These are phyloP conservation scores for Epinephelus cyanopodus DNA, from an alignment of 2,113 vertebrate species.

Conservation along the genomic window DNA sequence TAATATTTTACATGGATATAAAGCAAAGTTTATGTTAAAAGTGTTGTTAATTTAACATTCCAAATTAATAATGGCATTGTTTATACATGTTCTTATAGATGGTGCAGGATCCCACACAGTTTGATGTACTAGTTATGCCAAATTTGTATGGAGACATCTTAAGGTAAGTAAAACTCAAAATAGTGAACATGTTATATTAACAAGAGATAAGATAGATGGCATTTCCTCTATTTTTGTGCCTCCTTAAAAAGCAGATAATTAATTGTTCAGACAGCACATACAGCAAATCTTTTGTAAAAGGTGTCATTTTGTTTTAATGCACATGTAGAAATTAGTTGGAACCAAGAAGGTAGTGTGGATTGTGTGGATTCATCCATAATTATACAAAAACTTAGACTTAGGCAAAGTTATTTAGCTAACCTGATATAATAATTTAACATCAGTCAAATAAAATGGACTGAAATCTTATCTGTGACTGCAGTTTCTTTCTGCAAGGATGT, in stretches of 20 bases:
- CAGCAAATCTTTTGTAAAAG: not conserved
- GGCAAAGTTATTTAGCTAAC: not conserved
- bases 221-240: not conserved
- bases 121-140: conserved; percentile 98
- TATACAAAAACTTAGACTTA: not conserved
- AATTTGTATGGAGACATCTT: conserved; percentile 97
- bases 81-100: conserved; percentile 84
- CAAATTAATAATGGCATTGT: not conserved
- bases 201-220: not conserved
- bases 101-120: conserved; percentile 96
- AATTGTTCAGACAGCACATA: not conserved
- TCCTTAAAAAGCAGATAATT: not conserved
- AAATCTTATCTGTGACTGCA: not conserved
- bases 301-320: not conserved
- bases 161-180: conserved; percentile 83
- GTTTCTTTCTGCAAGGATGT: too few relatives aligned
- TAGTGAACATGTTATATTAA: not conserved
- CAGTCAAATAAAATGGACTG: not conserved
- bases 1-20: not conserved
- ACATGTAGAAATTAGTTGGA: not conserved
- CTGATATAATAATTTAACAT: not conserved
- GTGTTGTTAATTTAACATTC: not conserved
- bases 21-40: not conserved
- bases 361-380: not conserved
- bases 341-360: not conserved